Evolutionary conservation across 1,140 invertebrate genomes (phyloP).

Genomic region (Eriocheir sinensis): DNA sequence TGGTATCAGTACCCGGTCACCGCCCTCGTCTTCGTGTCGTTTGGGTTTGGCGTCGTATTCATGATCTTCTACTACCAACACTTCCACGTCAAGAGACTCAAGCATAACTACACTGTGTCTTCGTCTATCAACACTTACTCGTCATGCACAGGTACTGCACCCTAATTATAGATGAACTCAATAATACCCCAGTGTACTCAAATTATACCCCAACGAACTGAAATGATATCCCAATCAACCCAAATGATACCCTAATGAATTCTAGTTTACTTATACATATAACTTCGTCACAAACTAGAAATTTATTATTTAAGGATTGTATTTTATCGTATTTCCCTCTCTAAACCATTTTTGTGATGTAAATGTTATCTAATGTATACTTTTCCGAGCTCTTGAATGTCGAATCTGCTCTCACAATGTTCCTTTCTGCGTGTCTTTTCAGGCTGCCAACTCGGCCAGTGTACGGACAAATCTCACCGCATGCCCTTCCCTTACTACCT

Average conservation of each 20-base stretch:
- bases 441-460: slow-evolving; percentile 78
- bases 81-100: slow-evolving; percentile 86
- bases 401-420: not conserved
- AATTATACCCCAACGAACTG: too few species aligned
- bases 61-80: slow-evolving; percentile 92
- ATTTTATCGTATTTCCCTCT: not conserved
- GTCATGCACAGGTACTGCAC: slow-evolving; percentile 78
- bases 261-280: too few species aligned
- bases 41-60: slow-evolving; percentile 90
- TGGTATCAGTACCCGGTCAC: slow-evolving; percentile 86
- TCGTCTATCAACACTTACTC: slow-evolving; percentile 76
- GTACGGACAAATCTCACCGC: slow-evolving; percentile 77
- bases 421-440: not conserved
- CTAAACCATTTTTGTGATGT: not conserved
- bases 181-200: too few species aligned
- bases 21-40: slow-evolving; percentile 86
- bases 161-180: too few species aligned
- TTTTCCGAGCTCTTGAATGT: not conserved
- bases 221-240: too few species aligned
- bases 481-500: slow-evolving; percentile 79
- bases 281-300: too few species aligned
- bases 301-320: too few species aligned
- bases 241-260: too few species aligned
- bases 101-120: slow-evolving; percentile 79
- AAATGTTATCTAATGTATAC: not conserved